Conservation (phyloP, 2,113 vertebrate genomes). For the Emydocephalus ijimae region DNA sequence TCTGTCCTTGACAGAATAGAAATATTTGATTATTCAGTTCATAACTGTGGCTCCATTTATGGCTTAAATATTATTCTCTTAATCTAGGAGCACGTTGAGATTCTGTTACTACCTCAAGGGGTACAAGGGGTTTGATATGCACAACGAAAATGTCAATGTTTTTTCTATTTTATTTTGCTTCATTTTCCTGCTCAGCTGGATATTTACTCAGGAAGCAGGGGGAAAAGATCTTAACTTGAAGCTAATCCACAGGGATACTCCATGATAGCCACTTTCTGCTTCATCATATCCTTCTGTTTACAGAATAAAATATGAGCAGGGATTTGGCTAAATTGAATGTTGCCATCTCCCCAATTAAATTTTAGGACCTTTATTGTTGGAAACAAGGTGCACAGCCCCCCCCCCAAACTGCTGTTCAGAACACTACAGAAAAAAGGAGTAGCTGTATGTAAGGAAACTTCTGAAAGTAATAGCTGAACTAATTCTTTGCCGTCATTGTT, state of each 20-base stretch:
- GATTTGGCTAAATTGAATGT: background rate
- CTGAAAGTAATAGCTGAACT: background rate
- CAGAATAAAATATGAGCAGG: background rate
- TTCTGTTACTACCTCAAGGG: background rate
- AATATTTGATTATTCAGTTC: conserved; percentile 60
- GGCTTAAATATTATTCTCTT: conserved; percentile 48
- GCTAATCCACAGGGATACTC: background rate
- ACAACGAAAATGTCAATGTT: background rate
- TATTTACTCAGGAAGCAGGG: background rate
- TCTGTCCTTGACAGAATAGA: conserved; percentile 54
- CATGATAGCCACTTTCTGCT: background rate
- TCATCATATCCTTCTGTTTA: background rate
- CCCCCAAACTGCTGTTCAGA: background rate
- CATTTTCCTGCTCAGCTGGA: background rate
- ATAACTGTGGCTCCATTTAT: conserved; percentile 48
- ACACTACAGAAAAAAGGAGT: background rate
- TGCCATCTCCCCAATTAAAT: background rate
- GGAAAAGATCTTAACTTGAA: background rate
- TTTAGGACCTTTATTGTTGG: background rate
- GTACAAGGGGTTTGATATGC: background rate
- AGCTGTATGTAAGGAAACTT: background rate
- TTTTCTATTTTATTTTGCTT: background rate
- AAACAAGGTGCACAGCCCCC: background rate
- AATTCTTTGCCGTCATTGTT: background rate
- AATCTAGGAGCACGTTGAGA: conserved; percentile 49